These are phyloP conservation scores for Agrilus mali DNA, from an alignment of 2,888 invertebrate genomes.

Conservation along the genomic window DNA sequence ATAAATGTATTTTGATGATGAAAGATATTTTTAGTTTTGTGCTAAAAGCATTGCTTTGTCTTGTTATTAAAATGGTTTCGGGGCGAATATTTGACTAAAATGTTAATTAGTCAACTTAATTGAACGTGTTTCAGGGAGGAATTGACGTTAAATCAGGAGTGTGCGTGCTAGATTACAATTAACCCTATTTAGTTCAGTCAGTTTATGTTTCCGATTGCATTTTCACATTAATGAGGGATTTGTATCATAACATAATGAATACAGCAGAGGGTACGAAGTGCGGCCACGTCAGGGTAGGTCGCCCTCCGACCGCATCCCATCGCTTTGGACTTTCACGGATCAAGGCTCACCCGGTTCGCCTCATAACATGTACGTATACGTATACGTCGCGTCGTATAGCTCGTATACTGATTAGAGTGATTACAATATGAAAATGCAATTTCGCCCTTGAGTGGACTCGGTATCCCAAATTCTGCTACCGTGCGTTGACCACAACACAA, in stretches of 20 bases:
- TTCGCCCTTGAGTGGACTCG: slow-evolving; percentile 20
- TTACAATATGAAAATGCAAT: slow-evolving; percentile 28
- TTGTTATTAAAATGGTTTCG: no score
- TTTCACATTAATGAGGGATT: slow-evolving; percentile 19
- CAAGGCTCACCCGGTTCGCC: slow-evolving; percentile 8
- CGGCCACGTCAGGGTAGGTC: no score
- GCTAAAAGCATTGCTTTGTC: no score
- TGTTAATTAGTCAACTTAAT: no score
- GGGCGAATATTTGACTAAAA: no score
- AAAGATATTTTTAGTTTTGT: no score
- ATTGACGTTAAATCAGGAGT: no score
- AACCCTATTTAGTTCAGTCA: slow-evolving; percentile 13
- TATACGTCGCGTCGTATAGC: slow-evolving; percentile 3
- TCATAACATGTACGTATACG: no score
- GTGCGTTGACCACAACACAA: slow-evolving; percentile 6
- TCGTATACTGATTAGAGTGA: slow-evolving; percentile 12
- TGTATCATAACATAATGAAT: slow-evolving; percentile 9
- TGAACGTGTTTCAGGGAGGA: no score
- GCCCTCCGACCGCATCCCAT: no score
- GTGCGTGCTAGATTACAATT: slow-evolving; percentile 3
- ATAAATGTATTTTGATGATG: no score
- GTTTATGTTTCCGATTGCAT: slow-evolving; percentile 20
- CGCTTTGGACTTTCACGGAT: background rate
- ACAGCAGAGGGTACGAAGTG: background rate
- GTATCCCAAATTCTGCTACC: slow-evolving; percentile 8